Evolutionary conservation across 2,888 invertebrate species (phyloP), one percentile per base, ranked within the genome.

Genomic region (Thecophora atra): DNA sequence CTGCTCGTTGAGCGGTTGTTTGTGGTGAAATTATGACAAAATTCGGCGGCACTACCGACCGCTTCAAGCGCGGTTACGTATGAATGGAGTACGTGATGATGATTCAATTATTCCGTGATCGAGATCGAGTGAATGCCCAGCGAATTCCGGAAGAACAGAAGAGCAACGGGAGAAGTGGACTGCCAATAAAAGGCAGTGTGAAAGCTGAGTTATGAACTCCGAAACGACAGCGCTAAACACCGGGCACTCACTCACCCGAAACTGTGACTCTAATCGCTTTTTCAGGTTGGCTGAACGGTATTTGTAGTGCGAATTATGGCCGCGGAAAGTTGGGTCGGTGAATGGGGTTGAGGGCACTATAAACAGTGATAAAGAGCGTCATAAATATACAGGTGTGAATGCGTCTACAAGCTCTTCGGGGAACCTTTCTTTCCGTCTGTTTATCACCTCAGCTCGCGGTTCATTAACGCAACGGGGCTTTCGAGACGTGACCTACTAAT

Each of bases 401-500:
- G 37, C 11, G 37, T 37, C n/a, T n/a, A 37, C 11, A 37, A 11
- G 7, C 11, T 37, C 11, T 37, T 37, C 7, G 37, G 37, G 37
- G 37, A 37, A 37, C 37, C 37, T 37, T 37, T 37, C 8, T 8
- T 37, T 6, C 11, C 37, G 37, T 37, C 11, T 37, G 7, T 37
- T 37, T 37, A 1, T 37, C 11, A 6, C 11, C 11, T 37, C 37
- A 8, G 5, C 4, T n/a, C n/a, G 2, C 47, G 47, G 47, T n/a
- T 47, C 47, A 47, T 47, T 47, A 47, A 47, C 47, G 47, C 47
- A n/a, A 47, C n/a, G 47, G 19, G 30, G 51, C 67, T 52, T 30
- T 64, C 42, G 67, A n/a, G n/a, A 11, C 52, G 19, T 30, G 56
- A 68, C 56, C 56, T 56, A 42, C 68, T 56, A 68, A 68, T 68